Conservation (phyloP, 2,888 invertebrate species). For the Selenia dentaria region DNA sequence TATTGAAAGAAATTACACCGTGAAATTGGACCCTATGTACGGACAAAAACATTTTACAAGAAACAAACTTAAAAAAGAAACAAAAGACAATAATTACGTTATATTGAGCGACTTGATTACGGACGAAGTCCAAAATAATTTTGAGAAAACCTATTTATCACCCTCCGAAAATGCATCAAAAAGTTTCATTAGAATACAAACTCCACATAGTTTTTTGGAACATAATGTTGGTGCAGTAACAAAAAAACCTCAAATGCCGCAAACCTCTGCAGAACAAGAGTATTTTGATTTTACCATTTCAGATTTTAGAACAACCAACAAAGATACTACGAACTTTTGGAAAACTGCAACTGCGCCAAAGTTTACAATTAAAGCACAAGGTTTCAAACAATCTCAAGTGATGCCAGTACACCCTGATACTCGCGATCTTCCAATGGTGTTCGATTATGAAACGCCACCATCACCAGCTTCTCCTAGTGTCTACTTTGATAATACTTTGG, state of each 20-base stretch:
- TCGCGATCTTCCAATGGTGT: constrained; percentile 42
- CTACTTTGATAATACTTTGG: constrained; percentile 35
- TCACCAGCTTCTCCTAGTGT: constrained; percentile 36
- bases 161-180: constrained; percentile 34
- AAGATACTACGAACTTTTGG: constrained; percentile 50
- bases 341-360: constrained; percentile 45
- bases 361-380: constrained; percentile 39
- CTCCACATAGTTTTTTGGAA: constrained; percentile 49
- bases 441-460: constrained; percentile 66
- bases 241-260: constrained; percentile 24
- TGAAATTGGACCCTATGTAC: constrained; percentile 51
- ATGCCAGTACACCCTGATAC: constrained; percentile 35
- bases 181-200: constrained; percentile 48
- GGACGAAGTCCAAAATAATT: constrained; percentile 53
- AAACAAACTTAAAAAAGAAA: constrained; percentile 54
- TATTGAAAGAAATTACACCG: constrained; percentile 69
- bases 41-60: constrained; percentile 55
- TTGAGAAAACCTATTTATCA: constrained; percentile 42
- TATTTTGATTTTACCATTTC: constrained; percentile 40
- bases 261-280: constrained; percentile 44
- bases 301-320: constrained; percentile 28
- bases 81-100: constrained; percentile 52
- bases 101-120: constrained; percentile 59
- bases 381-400: constrained; percentile 17
- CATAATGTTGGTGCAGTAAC: constrained; percentile 47